Conservation (phyloP, 2,797 vertebrate species). For the Urosaurus nigricauda region DNA sequence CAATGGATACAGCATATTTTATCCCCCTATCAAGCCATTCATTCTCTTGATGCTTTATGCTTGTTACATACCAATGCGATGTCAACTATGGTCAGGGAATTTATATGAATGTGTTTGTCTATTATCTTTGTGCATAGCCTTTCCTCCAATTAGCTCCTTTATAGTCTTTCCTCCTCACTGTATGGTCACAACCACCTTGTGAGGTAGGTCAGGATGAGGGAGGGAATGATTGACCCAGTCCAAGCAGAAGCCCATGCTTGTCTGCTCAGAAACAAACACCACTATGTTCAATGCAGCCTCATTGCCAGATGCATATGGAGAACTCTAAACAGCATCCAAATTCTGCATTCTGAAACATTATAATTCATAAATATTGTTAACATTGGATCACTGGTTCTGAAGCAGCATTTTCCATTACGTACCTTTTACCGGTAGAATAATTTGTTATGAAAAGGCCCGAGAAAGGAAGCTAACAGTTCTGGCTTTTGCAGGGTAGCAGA, state of each 20-base stretch:
- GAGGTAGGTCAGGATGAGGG: too few relatives aligned
- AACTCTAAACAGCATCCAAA: background rate
- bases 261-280: background rate
- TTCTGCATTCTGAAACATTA: background rate
- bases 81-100: background rate
- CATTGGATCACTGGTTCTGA: background rate
- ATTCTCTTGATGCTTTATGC: background rate
- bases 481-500: background rate
- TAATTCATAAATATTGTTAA: background rate
- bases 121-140: background rate
- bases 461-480: background rate
- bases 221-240: too few relatives aligned
- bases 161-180: background rate
- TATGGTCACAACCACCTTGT: too few relatives aligned
- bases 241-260: background rate
- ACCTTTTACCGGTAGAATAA: constrained; percentile 5
- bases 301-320: background rate
- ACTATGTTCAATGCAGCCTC: background rate
- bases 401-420: background rate
- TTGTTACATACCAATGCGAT: background rate
- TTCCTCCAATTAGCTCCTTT: background rate
- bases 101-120: background rate
- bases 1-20: background rate
- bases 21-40: background rate
- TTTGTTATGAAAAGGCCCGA: background rate